Evolutionary conservation across 1,140 invertebrate species (phyloP).

Genomic region (Macrobrachium rosenbergii): DNA sequence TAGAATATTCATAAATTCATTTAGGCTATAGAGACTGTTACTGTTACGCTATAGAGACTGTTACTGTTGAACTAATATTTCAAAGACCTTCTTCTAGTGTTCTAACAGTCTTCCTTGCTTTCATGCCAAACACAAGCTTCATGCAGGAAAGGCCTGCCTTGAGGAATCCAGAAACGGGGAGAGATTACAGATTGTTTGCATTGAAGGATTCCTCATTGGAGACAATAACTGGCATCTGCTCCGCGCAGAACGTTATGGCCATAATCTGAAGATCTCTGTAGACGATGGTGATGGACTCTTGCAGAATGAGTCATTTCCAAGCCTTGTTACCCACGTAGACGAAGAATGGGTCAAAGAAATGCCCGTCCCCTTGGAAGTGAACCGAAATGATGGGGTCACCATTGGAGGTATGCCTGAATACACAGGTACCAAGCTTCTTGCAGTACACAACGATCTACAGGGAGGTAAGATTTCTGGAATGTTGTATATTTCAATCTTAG

Average conservation of each 20-base stretch:
- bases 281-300: constrained; percentile 38
- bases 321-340: too few relatives aligned
- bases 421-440: constrained; percentile 3
- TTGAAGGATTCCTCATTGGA: constrained; percentile 76
- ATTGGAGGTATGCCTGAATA: constrained; percentile 1
- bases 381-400: constrained; percentile 22
- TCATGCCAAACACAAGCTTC: background rate
- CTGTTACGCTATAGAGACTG: too few relatives aligned
- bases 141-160: constrained; percentile 27
- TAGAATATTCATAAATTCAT: too few relatives aligned
- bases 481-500: background rate
- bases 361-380: constrained; percentile 11
- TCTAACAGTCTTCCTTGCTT: background rate
- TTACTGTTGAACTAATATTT: too few relatives aligned
- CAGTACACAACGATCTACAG: background rate
- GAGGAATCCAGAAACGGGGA: constrained; percentile 16
- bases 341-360: background rate
- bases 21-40: too few relatives aligned
- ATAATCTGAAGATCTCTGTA: constrained; percentile 31
- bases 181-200: constrained; percentile 23
- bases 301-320: constrained; percentile 21
- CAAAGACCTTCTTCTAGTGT: background rate
- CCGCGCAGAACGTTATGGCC: constrained; percentile 82
- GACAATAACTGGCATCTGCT: constrained; percentile 98
- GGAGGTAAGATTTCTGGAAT: constrained; percentile 2